A percentile compares a stretch with the other conserved stretches of the same genome.
Evolutionary conservation across 2,888 invertebrate genomes (phyloP).

Genomic region (Macroteleia sp.): DNA sequence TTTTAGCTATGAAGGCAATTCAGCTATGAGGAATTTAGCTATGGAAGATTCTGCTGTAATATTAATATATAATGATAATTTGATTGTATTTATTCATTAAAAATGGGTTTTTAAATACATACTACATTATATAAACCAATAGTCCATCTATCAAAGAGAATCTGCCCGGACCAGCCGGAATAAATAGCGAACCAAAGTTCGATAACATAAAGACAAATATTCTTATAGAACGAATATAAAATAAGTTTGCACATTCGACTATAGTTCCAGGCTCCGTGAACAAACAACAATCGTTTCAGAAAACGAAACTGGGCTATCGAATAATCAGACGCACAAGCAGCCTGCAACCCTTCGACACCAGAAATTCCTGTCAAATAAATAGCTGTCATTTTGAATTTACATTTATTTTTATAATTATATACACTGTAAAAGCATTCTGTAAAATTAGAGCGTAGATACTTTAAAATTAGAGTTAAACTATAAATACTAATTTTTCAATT

Average conservation of each 20-base stretch:
- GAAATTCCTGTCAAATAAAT: constrained; percentile 95
- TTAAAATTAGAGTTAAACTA: no score
- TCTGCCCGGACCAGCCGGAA: constrained; percentile 99
- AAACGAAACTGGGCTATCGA: constrained; percentile 99
- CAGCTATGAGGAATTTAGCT: no score
- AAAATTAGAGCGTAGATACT: no score
- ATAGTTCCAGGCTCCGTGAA: constrained; percentile 99
- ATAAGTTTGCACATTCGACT: constrained; percentile 98
- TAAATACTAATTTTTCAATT: no score
- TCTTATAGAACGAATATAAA: constrained; percentile 99
- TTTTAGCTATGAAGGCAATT: no score
- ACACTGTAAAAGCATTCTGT: no score
- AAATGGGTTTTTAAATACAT: no score
- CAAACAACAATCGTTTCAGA: constrained; percentile 94
- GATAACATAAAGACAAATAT: constrained; percentile 99
- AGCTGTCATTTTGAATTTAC: no score
- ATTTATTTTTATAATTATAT: no score
- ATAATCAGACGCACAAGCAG: constrained; percentile 99
- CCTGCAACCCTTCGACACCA: constrained; percentile 99
- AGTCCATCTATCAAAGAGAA: constrained; percentile 99
- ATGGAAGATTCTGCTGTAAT: no score
- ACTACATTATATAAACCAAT: constrained; percentile 98
- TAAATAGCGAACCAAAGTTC: constrained; percentile 99
- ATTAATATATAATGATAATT: no score
- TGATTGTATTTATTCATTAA: no score